Evolutionary conservation across 1,140 invertebrate species (phyloP).

Genomic region (Drosophila parvula): DNA sequence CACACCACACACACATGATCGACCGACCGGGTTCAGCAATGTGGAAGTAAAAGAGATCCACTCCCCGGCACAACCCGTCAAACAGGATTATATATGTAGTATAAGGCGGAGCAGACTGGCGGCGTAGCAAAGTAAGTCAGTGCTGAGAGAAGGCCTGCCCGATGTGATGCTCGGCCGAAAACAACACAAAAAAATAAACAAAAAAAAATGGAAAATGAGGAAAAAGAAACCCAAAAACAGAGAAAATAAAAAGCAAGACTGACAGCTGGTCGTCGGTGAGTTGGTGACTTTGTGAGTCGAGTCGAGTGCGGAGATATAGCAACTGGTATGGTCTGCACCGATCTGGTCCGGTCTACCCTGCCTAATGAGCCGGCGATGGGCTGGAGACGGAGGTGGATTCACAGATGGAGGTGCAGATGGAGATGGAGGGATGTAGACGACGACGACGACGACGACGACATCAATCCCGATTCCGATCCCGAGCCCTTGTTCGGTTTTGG

Average conservation of each 20-base stretch:
- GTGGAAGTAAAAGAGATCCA: conserved; percentile 75
- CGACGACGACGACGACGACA: conserved; percentile 30
- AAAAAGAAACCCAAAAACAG: conserved; percentile 46
- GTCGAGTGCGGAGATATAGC: conserved; percentile 18
- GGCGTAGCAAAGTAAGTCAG: conserved; percentile 75
- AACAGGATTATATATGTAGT: conserved; percentile 72
- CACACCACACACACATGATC: conserved; percentile 13
- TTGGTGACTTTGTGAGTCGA: conserved; percentile 1
- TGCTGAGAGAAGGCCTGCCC: conserved; percentile 37
- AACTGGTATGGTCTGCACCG: conserved; percentile 62
- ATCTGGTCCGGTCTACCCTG: conserved; percentile 64
- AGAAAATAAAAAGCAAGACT: conserved; percentile 55
- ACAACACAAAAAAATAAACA: conserved; percentile 26
- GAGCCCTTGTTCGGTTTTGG: conserved; percentile 16
- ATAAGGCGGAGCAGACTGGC: conserved; percentile 13
- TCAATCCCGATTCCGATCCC: conserved; percentile 20
- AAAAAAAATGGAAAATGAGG: conserved; percentile 28
- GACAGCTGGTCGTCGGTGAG: conserved; percentile 65
- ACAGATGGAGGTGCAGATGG: conserved; percentile 17
- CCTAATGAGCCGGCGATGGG: conserved; percentile 43
- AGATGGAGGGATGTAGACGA: conserved; percentile 12
- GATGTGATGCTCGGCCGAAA: not conserved
- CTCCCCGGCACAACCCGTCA: conserved; percentile 69
- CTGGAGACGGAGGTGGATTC: conserved; percentile 21
- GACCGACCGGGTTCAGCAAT: conserved; percentile 73